Evolutionary conservation across 2,888 invertebrate genomes (phyloP).

Genomic region (Sclerodermus sp.): DNA sequence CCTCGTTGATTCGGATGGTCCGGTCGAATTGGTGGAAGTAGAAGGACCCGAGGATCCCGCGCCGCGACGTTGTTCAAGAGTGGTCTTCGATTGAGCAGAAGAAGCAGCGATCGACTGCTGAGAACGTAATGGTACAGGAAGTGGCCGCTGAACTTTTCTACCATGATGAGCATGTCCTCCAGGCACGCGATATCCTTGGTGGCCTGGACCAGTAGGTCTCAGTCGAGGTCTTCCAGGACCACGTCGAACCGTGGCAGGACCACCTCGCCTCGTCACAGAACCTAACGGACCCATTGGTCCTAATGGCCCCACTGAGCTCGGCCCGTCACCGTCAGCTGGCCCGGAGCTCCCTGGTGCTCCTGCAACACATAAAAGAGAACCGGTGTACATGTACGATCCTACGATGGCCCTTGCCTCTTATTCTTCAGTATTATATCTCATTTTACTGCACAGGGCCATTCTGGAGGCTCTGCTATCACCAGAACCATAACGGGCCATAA

Average conservation of each 20-base stretch:
- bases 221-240: constrained; percentile 72
- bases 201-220: constrained; percentile 67
- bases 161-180: constrained; percentile 30
- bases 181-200: constrained; percentile 66
- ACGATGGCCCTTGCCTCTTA: no score
- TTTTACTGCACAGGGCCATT: no score
- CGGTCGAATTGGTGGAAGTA: constrained; percentile 22
- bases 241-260: constrained; percentile 57
- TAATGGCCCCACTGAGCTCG: constrained; percentile 42
- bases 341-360: constrained; percentile 29
- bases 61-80: constrained; percentile 16
- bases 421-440: no score
- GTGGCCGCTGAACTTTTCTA: constrained; percentile 43
- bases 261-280: constrained; percentile 33
- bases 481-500: no score
- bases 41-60: constrained; percentile 16
- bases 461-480: no score
- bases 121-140: constrained; percentile 51
- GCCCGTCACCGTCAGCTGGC: constrained; percentile 45
- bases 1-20: constrained; percentile 22
- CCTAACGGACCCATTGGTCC: constrained; percentile 37
- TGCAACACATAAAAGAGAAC: no score
- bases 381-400: no score
- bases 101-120: constrained; percentile 36
- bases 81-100: constrained; percentile 28